Evolutionary conservation across 1,140 invertebrate species (phyloP).

Genomic region (Nephila pilipes): DNA sequence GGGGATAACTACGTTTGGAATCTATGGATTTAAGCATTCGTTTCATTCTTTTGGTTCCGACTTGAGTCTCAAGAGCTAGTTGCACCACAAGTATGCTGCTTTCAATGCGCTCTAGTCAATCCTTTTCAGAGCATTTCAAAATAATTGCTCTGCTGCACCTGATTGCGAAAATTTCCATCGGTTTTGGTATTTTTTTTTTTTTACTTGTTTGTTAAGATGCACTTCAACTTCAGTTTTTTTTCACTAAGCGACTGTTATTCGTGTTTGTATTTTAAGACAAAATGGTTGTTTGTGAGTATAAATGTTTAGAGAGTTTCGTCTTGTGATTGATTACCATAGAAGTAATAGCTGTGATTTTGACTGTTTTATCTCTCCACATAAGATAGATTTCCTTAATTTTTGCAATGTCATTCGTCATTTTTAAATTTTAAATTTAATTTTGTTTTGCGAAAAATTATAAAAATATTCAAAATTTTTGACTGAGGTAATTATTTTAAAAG

Average conservation of each 20-base stretch:
- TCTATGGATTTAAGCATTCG: conserved; percentile 71
- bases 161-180: conserved; percentile 41
- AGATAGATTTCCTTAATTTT: not conserved
- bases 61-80: conserved; percentile 12
- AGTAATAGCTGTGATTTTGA: not conserved
- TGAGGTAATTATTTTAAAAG: too few species aligned
- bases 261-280: not conserved
- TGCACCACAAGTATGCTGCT: not conserved
- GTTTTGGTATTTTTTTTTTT: not conserved
- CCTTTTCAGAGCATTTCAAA: conserved; percentile 48
- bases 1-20: conserved; percentile 64
- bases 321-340: not conserved
- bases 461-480: too few species aligned
- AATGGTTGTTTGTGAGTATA: not conserved
- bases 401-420: too few species aligned
- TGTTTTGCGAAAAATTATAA: too few species aligned
- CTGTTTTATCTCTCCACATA: not conserved
- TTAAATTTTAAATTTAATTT: too few species aligned
- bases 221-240: not conserved
- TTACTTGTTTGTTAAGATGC: not conserved
- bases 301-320: not conserved
- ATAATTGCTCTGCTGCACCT: conserved; percentile 52
- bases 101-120: not conserved
- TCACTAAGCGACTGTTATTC: not conserved
- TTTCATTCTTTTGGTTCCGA: conserved; percentile 48